A percentile compares a stretch with the other conserved stretches of the same genome.
Conservation (phyloP, 2,797 vertebrate species). For the Perdix hodgsoniae region DNA sequence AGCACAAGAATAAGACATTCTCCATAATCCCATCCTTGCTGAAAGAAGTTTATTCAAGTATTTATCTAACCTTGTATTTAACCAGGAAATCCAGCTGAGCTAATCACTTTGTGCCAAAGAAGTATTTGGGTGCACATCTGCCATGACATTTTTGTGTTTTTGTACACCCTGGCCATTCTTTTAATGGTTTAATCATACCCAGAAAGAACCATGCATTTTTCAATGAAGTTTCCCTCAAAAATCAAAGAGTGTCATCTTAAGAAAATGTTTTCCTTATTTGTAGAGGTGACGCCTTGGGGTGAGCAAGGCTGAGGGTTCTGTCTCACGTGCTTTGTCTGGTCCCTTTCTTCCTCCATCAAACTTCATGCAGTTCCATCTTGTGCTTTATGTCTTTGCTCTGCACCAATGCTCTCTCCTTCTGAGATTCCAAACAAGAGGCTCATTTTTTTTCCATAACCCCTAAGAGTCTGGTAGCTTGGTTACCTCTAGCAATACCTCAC, state of each 20-base stretch:
- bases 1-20: constrained; percentile 43
- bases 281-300: not conserved
- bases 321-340: not conserved
- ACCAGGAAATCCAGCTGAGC: constrained; percentile 76
- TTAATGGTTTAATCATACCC: constrained; percentile 57
- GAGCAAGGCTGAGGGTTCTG: not conserved
- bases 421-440: not conserved
- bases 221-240: constrained; percentile 36
- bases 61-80: constrained; percentile 81
- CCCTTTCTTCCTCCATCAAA: not conserved
- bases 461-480: not conserved
- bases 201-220: constrained; percentile 26
- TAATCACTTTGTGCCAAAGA: constrained; percentile 72
- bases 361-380: not conserved
- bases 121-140: constrained; percentile 60
- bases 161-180: constrained; percentile 8
- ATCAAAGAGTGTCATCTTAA: constrained; percentile 31
- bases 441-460: not conserved
- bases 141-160: constrained; percentile 37
- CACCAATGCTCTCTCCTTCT: not conserved
- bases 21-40: constrained; percentile 25
- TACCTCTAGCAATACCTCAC: not conserved
- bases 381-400: not conserved
- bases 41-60: constrained; percentile 72
- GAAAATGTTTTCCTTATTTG: not conserved